These are phyloP conservation scores for Heloderma charlesbogerti DNA, from an alignment of 2,113 vertebrate genomes.

Conservation along the genomic window DNA sequence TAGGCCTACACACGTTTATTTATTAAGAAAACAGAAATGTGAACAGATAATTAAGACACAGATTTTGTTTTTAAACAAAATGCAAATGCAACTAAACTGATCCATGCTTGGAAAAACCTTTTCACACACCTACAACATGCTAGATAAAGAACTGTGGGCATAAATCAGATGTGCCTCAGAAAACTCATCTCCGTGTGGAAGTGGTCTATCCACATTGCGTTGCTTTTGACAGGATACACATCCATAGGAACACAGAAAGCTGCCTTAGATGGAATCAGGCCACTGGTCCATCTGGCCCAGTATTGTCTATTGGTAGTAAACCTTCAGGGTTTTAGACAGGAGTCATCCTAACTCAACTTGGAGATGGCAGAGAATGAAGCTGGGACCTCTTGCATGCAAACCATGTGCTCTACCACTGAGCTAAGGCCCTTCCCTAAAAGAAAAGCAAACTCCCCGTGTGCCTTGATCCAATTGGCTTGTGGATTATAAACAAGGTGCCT, in stretches of 20 bases:
- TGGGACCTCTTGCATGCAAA: too few relatives aligned
- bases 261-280: background rate
- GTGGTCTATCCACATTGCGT: background rate
- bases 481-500: background rate
- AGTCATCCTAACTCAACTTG: background rate
- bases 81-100: background rate
- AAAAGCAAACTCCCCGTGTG: background rate
- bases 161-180: background rate
- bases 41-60: too few relatives aligned
- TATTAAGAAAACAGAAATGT: background rate
- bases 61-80: background rate
- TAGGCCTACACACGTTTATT: background rate
- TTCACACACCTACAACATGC: background rate
- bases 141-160: background rate
- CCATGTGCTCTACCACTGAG: background rate
- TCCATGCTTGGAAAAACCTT: background rate
- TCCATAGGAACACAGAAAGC: background rate
- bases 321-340: background rate
- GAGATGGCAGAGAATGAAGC: background rate
- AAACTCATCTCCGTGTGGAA: background rate
- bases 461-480: background rate
- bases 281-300: background rate
- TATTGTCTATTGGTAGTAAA: background rate
- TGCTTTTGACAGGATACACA: background rate
- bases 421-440: background rate